Evolutionary conservation across 2,888 invertebrate genomes (phyloP).

Genomic region (Pseudococcus jackbeardsleyi): DNA sequence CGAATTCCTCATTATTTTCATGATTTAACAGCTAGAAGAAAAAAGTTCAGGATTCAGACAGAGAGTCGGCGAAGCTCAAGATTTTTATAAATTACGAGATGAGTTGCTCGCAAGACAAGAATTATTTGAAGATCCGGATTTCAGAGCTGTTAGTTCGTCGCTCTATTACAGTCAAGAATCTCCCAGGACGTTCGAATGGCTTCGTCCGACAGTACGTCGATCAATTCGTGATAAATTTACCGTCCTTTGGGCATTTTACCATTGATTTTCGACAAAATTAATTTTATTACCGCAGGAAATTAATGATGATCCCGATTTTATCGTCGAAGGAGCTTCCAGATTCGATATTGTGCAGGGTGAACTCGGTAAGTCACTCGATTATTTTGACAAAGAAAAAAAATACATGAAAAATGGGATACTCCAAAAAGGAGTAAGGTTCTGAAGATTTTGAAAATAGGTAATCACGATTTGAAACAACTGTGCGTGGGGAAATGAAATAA

Average conservation of each 20-base stretch:
- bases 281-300: constrained; percentile 79
- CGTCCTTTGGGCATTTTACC: neutral
- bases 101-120: constrained; percentile 80
- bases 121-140: constrained; percentile 92
- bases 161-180: constrained; percentile 88
- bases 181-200: constrained; percentile 90
- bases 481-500: too few relatives aligned
- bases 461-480: too few relatives aligned
- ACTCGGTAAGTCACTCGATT: constrained; percentile 74
- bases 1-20: neutral
- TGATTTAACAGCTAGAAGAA: constrained; percentile 80
- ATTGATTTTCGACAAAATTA: neutral
- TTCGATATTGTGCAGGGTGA: constrained; percentile 99
- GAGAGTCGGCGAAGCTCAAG: constrained; percentile 72
- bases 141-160: constrained; percentile 84
- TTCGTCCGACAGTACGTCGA: constrained; percentile 83
- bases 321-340: constrained; percentile 94
- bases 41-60: constrained; percentile 78
- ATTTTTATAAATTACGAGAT: constrained; percentile 78
- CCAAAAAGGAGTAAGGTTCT: too few relatives aligned
- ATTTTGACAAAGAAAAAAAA: neutral
- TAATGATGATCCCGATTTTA: constrained; percentile 86
- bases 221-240: neutral
- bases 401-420: too few relatives aligned
- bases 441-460: too few relatives aligned